A percentile compares a stretch with the other conserved stretches of the same genome.
phyloP scores from a whole-genome alignment of 2,113 vertebrate genomes.

The Aythya baeri region DNA sequence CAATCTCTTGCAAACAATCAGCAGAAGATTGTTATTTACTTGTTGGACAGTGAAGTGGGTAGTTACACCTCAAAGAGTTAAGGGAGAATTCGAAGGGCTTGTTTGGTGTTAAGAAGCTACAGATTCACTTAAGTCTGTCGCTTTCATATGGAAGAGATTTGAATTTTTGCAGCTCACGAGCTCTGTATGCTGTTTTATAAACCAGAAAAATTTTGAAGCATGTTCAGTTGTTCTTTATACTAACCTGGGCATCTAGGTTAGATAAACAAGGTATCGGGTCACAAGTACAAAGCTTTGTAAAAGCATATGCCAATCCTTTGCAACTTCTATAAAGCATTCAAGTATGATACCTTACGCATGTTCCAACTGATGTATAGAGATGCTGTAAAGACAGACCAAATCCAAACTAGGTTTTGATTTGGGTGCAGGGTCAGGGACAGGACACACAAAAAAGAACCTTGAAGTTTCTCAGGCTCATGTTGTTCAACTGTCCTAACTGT shows the following conservation, averaged over 20 bases:
- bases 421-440: not conserved
- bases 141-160: not conserved
- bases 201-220: not conserved
- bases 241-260: not conserved
- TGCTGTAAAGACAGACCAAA: not conserved
- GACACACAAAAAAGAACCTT: not conserved
- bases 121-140: not conserved
- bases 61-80: not conserved
- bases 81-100: not conserved
- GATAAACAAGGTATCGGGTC: not conserved
- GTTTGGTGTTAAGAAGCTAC: not conserved
- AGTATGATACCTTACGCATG: not conserved
- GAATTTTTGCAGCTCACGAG: not conserved
- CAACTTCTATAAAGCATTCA: not conserved
- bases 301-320: not conserved
- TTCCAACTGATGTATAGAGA: not conserved
- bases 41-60: no score
- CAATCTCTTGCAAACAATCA: not conserved
- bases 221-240: not conserved
- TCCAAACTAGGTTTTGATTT: not conserved
- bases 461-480: no score
- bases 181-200: not conserved
- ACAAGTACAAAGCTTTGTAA: not conserved
- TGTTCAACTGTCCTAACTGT: not conserved
- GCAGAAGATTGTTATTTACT: no score